Conservation (phyloP, 2,888 invertebrate genomes). For the Spicauda simplicius region DNA sequence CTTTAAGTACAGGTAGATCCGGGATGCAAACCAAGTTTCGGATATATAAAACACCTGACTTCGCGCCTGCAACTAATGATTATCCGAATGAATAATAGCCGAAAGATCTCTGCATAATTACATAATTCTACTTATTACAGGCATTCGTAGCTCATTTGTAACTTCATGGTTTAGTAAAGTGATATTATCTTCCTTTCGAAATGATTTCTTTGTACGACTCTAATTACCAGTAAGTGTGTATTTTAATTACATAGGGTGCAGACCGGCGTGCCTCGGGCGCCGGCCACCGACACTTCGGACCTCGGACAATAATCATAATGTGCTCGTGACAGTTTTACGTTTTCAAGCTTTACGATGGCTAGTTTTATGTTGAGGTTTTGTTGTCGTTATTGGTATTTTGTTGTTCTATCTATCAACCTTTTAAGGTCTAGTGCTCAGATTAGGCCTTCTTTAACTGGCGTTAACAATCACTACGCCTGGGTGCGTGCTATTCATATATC, state of each 20-base stretch:
- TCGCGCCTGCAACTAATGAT: constrained; percentile 18
- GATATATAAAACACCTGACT: constrained; percentile 16
- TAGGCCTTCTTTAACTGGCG: no score
- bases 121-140: constrained; percentile 41
- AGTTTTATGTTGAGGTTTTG: constrained; percentile 12
- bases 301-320: constrained; percentile 41
- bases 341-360: constrained; percentile 25
- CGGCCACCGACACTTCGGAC: constrained; percentile 47
- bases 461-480: no score
- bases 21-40: no score
- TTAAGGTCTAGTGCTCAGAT: no score
- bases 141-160: constrained; percentile 50
- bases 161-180: constrained; percentile 53
- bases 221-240: constrained; percentile 66
- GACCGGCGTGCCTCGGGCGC: constrained; percentile 60
- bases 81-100: constrained; percentile 27
- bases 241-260: constrained; percentile 77
- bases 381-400: neutral
- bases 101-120: constrained; percentile 38
- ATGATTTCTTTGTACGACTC: constrained; percentile 66
- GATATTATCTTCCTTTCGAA: constrained; percentile 67
- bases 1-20: no score
- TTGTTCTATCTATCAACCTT: no score
- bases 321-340: constrained; percentile 34
- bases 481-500: no score